A percentile compares a stretch with the other conserved stretches of the same genome.
Conservation (phyloP, 2,113 vertebrate genomes). For the Alligator sinensis region DNA sequence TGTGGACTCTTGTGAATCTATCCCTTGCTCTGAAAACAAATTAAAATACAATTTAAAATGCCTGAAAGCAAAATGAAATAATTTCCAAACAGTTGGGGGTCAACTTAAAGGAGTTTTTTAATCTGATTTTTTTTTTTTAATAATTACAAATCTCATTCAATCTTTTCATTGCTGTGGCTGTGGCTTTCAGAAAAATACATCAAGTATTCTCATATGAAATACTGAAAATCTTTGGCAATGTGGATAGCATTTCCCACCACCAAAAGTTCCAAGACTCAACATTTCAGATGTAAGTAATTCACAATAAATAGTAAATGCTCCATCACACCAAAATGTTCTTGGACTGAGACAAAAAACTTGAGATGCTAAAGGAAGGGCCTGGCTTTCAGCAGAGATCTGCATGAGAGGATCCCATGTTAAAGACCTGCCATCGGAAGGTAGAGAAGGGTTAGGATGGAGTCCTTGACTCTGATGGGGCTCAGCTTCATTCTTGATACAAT, state of each 20-base stretch:
- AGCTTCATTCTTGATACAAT: background rate
- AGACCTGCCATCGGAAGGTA: background rate
- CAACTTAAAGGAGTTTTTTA: too few relatives aligned
- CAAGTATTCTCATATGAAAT: background rate
- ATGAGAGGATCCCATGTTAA: background rate
- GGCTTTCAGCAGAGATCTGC: rapidly evolving
- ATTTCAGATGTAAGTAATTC: background rate
- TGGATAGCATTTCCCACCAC: background rate
- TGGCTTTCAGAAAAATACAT: background rate
- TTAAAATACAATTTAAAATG: too few relatives aligned
- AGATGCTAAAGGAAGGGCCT: background rate
- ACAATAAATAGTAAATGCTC: background rate
- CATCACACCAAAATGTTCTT: background rate
- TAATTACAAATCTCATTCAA: too few relatives aligned
- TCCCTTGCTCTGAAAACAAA: too few relatives aligned
- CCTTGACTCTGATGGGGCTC: background rate
- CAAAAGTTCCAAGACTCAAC: too few relatives aligned
- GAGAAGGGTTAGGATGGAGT: background rate
- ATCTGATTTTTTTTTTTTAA: too few relatives aligned
- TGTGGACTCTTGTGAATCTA: too few relatives aligned
- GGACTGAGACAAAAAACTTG: background rate
- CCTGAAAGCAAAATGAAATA: too few relatives aligned
- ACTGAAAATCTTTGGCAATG: background rate
- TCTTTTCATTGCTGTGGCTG: background rate
- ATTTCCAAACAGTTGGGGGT: too few relatives aligned